Evolutionary conservation across 2,888 invertebrate genomes (phyloP), one percentile per base, ranked within the genome.

Genomic region (Myopa tessellatipennis): DNA sequence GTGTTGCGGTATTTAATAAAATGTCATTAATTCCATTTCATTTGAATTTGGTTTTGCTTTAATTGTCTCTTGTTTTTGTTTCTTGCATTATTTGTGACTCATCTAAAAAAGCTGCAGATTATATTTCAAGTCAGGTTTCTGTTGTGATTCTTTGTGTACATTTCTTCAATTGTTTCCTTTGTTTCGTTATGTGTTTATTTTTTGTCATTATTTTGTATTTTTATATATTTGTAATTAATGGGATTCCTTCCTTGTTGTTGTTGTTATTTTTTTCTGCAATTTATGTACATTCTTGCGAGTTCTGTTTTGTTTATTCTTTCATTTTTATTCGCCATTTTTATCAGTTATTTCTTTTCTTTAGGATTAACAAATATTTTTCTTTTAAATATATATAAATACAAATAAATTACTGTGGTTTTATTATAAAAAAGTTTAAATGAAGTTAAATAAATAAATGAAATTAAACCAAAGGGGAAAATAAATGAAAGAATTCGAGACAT

Each of bases 121-220:
- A 7, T 8, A 26, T 38, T 65, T 38, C 14, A 26, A 38, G 38
- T 65, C 65, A 65, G 36, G 36, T 65, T 65, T 65, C 55, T 16
- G 45, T 10, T 45, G 45, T 45, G 16, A 55, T 55, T 55, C 55
- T n/a, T 50, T 10, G 55, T 12, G 16, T 38, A 12, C 14, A 6
- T 65, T 36, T 58, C n/a, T 38, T 36, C 16, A 65, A 18, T 8
- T 10, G 4, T 16, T 65, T 61, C 58, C 65, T 36, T 16, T 50
- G 60, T 50, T 52, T 65, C 45, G 16, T 34, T 50, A 63, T 40
- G 16, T 36, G 18, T 74, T 36, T 34, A 65, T 65, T 77, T 77
- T 65, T 36, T 55, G 18, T 18, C 6, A 50, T 55, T 16, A 38
- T 60, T 68, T 72, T 38, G 26, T 5, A 26, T 69, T 50, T 34